Conservation (phyloP, 2,888 invertebrate genomes). For the Lasioglossum malachurum region DNA sequence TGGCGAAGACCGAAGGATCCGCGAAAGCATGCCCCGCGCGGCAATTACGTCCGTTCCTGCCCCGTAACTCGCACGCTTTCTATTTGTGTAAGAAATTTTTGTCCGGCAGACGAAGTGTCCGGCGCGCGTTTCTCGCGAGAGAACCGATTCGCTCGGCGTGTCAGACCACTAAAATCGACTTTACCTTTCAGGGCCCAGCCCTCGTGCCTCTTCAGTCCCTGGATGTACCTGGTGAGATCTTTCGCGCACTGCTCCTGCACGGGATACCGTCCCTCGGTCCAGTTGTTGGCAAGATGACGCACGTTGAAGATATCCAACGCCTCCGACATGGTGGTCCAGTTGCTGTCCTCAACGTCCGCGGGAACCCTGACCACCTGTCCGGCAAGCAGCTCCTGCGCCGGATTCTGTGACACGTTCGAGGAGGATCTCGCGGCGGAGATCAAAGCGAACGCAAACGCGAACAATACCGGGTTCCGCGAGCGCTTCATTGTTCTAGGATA, state of each 20-base stretch:
- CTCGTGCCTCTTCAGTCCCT: conserved; percentile 78
- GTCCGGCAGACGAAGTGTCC: not conserved
- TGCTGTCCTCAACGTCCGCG: conserved; percentile 56
- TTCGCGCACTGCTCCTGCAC: conserved; percentile 76
- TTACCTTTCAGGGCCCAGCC: conserved; percentile 83
- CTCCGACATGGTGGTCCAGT: conserved; percentile 80
- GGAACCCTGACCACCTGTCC: conserved; percentile 73
- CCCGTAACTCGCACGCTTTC: conserved; percentile 72
- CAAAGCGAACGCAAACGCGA: conserved; percentile 33
- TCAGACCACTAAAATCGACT: not conserved
- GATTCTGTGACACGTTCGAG: conserved; percentile 22
- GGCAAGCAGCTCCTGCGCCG: conserved; percentile 34
- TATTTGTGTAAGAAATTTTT: conserved; percentile 77
- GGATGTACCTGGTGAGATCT: conserved; percentile 79
- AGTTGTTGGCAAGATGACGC: conserved; percentile 84
- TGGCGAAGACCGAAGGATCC: not conserved
- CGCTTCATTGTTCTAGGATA: conserved; percentile 17
- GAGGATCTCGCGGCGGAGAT: conserved; percentile 21
- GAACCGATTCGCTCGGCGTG: not conserved
- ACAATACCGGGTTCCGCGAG: conserved; percentile 20
- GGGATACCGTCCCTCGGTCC: conserved; percentile 84
- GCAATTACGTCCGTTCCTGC: conserved; percentile 1
- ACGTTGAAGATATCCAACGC: conserved; percentile 80
- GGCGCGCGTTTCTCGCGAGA: not conserved
- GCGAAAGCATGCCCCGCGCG: not conserved